Evolutionary conservation across 2,888 invertebrate genomes (phyloP).

Genomic region (Standfussiana lucernea): DNA sequence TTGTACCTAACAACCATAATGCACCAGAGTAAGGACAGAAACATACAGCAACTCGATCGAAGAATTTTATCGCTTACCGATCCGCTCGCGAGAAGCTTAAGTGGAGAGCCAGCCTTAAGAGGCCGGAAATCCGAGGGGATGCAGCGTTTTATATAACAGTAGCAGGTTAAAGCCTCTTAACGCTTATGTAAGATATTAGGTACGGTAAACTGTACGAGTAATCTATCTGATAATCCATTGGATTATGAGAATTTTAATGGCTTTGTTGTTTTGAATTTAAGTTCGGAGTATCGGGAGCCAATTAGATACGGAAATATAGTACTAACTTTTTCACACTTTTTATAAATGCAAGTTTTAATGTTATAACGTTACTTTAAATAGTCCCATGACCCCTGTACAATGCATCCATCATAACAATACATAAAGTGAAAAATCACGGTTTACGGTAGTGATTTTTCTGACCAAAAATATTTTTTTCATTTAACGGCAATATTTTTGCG

Average conservation of each 20-base stretch:
- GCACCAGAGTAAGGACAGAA: background rate
- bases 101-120: conserved; percentile 14
- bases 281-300: background rate
- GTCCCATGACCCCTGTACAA: background rate
- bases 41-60: background rate
- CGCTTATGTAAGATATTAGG: conserved; percentile 2
- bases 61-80: background rate
- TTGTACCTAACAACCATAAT: background rate
- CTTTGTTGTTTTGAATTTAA: conserved; percentile 1
- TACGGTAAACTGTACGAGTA: conserved; percentile 39
- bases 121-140: conserved; percentile 34
- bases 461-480: background rate
- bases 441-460: background rate
- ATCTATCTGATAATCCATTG: conserved; percentile 49
- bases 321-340: background rate
- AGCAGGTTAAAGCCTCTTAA: conserved; percentile 60
- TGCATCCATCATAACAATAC: background rate
- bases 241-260: conserved; percentile 30
- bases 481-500: background rate
- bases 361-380: background rate
- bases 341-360: too few relatives aligned
- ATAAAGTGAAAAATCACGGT: too few relatives aligned
- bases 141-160: conserved; percentile 52
- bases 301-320: background rate
- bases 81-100: background rate